Evolutionary conservation across 2,888 invertebrate species (phyloP).

Genomic region (Thysanoteuthis rhombus): DNA sequence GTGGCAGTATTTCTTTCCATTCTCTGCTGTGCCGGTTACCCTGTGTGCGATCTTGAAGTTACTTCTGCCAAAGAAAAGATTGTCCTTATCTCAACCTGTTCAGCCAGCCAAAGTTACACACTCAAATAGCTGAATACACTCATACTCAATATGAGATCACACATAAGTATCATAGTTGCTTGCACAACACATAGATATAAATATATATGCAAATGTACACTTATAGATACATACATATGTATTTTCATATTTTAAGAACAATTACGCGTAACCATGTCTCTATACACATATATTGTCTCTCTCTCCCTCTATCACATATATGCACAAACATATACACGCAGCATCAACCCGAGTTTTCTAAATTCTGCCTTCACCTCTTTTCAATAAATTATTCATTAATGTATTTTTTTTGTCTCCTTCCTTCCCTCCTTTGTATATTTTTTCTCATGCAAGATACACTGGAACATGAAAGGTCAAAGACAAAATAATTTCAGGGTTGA

Average conservation of each 20-base stretch:
- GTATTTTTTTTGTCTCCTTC: background rate
- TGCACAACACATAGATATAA: background rate
- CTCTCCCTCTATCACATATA: background rate
- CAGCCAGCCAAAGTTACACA: background rate
- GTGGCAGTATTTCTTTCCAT: background rate
- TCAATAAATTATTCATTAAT: constrained; percentile 12
- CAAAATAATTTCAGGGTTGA: constrained; percentile 28
- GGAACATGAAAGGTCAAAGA: constrained; percentile 31
- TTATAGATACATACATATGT: background rate
- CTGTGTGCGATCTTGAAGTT: background rate
- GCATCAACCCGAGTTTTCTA: background rate
- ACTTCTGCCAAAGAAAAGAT: background rate
- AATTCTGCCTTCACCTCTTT: background rate
- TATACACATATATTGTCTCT: background rate
- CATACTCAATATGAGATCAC: background rate
- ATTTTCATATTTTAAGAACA: too few relatives aligned
- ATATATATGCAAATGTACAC: background rate
- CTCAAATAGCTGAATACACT: background rate
- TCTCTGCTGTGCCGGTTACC: background rate
- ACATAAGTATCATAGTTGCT: background rate
- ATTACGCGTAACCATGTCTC: background rate
- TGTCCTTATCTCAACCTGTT: background rate
- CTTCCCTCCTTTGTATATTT: background rate
- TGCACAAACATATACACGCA: background rate
- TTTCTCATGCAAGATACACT: constrained; percentile 14